Evolutionary conservation across 1,140 invertebrate genomes (phyloP).

Genomic region (Orussus abietinus): DNA sequence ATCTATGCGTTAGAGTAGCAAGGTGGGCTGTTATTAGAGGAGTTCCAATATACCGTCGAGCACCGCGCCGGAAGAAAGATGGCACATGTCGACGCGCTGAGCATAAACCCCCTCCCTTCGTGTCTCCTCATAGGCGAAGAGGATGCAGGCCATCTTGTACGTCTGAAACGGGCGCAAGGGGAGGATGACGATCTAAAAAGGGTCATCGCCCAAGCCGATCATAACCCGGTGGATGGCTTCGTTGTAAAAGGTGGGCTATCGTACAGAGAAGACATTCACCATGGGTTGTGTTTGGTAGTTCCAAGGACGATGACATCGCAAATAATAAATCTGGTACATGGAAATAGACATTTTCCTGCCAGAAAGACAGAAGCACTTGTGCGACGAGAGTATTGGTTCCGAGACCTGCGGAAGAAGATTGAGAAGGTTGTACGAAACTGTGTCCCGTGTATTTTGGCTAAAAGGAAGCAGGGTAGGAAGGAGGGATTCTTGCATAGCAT

Average conservation of each 20-base stretch:
- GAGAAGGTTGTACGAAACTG: too few species aligned
- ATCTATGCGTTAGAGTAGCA: constrained; percentile 27
- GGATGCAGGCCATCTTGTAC: neutral
- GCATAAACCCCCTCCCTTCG: constrained; percentile 19
- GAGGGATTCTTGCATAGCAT: too few species aligned
- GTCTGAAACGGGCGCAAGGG: constrained; percentile 9
- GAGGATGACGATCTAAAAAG: constrained; percentile 8
- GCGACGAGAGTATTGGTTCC: neutral
- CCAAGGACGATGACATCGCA: neutral
- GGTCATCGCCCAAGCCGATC: constrained; percentile 3
- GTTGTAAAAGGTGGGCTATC: constrained; percentile 7
- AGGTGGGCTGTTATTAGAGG: constrained; percentile 35
- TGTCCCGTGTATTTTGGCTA: too few species aligned
- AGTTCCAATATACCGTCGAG: constrained; percentile 29
- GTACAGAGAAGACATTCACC: constrained; percentile 6
- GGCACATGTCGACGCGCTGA: constrained; percentile 34
- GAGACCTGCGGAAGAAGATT: too few species aligned
- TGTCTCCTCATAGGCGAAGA: neutral
- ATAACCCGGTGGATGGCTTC: constrained; percentile 4
- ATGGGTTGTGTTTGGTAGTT: neutral
- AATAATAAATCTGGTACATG: neutral
- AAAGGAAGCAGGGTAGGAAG: too few species aligned
- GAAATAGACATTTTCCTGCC: neutral
- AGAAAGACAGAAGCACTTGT: neutral
- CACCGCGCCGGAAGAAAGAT: constrained; percentile 23